Evolutionary conservation across 1,140 invertebrate species (phyloP), one percentile per base, ranked within the genome.

Genomic region (Ylistrum balloti): DNA sequence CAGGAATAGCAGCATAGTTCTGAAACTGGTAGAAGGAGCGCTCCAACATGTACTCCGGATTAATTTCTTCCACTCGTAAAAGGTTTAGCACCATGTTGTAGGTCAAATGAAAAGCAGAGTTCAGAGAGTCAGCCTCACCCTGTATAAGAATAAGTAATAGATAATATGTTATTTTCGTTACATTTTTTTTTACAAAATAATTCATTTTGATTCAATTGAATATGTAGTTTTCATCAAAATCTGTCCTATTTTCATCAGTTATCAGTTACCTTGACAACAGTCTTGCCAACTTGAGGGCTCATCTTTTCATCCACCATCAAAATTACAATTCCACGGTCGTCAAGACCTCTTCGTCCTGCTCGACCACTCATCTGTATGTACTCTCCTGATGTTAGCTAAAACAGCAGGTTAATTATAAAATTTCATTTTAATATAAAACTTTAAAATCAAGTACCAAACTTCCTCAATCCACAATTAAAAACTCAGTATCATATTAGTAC

Each of bases 11-110:
- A 0, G 99, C 97, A 96, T 99, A 99, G 97, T 99, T 99, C 97
- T 99, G 99, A 95, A 99, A 99, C 96, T 99, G 99, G 96, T 98
- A 99, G 96, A 99, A 99, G 94, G 98, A 99, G 92, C 99, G 97
- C 95, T 99, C 99, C 94, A 99, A 97, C 98, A 99, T 99, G 94
- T 99, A 99, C 96, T 99, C 99, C 0, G 99, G 99, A 97, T 99
- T 99, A 90, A 99, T 99, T 97, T 99, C 99, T 96, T 99, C 99
- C 10, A 99, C 99, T 95, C 97, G 93, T 48, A 99, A 96, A 91
- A 99, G 97, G 97, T 99, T 99, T 13, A 99, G 96, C 15, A 99
- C 99, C 99, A 99, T 99, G 95, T 99, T 99, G 95, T 99, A 99
- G 0, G 99, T 99, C 86, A 99, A 97, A 96, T 99, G 99, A 96